Base-by-base conservation (phyloP, 2,113 vertebrate genomes). In the Labeo rohita region DNA sequence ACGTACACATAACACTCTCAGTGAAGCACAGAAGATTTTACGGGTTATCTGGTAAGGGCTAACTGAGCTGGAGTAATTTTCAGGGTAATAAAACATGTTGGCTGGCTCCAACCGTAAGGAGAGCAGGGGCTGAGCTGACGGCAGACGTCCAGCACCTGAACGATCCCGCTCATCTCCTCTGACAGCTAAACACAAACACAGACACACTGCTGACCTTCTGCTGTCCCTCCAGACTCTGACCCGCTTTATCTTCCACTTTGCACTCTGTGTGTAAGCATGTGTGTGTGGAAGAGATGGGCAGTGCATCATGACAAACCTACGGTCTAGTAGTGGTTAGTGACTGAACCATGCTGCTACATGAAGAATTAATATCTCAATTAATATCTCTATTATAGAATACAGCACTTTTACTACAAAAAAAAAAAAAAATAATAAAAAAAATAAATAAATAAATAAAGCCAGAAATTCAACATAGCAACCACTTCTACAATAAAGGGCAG, bases 81-180 rank as follows among this genome's bases (percentile, higher is more conserved):
- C 72, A 80, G 74, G 21, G 34, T 85, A 74, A 88, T 86, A 86
- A 81, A 86, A 81, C 76, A 81, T 39, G 28, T 63, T 6, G 78
- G 10, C 15, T 50, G 18, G 36, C 18, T 78, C 3, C 18, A 80
- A 49, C 1, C 28, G 54, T 56, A 66, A 66, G 75, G 18, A 50
- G 16, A 78, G 73, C 15, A 83, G 63, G 15, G 80, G 49, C 61
- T 49, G 63, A 78, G 75, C 68, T 34, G 70, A 86, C 34, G 68
- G 75, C 56, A n/a, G 28, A 43, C 3, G 0, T 84, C 75, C 74
- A 86, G 77, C 50, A 83, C 82, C 70, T 10, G 49, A 81, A 89
- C 68, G 50, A 84, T 76, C 52, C 61, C 68, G 43, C 81, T 84
- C 54, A 79, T 78, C 39, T 13, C 15, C 23, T 43, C 23, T 45